Conservation (phyloP, 2,888 invertebrate species). For the Xylophagus ater region DNA sequence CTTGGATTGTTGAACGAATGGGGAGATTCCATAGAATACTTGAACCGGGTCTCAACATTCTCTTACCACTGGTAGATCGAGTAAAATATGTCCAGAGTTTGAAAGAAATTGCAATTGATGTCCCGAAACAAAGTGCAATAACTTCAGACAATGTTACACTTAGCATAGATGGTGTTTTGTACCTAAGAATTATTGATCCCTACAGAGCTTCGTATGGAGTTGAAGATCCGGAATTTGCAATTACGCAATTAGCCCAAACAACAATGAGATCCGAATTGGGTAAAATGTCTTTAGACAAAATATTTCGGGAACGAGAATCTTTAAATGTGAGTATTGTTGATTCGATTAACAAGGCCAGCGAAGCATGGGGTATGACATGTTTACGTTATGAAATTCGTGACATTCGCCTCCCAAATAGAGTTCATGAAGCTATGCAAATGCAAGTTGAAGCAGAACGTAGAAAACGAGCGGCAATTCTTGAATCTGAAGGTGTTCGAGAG, state of each 20-base stretch:
- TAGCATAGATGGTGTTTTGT: slow-evolving; percentile 93
- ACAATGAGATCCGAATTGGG: slow-evolving; percentile 99
- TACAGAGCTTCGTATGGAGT: slow-evolving; percentile 95
- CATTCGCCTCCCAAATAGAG: slow-evolving; percentile 67
- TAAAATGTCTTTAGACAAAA: slow-evolving; percentile 91
- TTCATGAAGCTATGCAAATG: slow-evolving; percentile 99
- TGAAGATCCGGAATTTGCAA: slow-evolving; percentile 98
- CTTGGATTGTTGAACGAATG: slow-evolving; percentile 97
- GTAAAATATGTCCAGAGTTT: slow-evolving; percentile 96
- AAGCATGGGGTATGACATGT: slow-evolving; percentile 96
- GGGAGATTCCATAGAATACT: slow-evolving; percentile 90
- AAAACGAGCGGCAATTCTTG: slow-evolving; percentile 91
- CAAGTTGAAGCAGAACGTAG: slow-evolving; percentile 97
- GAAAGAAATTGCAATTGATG: slow-evolving; percentile 98
- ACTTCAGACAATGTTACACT: slow-evolving; percentile 95
- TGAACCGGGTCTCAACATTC: slow-evolving; percentile 87
- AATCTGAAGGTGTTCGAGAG: slow-evolving; percentile 87
- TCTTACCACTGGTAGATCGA: slow-evolving; percentile 83
- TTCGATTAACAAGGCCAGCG: slow-evolving; percentile 94
- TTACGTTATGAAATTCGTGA: slow-evolving; percentile 88
- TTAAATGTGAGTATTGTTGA: slow-evolving; percentile 91
- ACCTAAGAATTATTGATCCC: slow-evolving; percentile 85
- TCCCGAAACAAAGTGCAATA: slow-evolving; percentile 97
- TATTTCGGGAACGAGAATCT: slow-evolving; percentile 92
- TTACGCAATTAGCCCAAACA: slow-evolving; percentile 97